phyloP scores from a whole-genome alignment of 2,888 invertebrate genomes.

The Coleophora flavipennella region DNA sequence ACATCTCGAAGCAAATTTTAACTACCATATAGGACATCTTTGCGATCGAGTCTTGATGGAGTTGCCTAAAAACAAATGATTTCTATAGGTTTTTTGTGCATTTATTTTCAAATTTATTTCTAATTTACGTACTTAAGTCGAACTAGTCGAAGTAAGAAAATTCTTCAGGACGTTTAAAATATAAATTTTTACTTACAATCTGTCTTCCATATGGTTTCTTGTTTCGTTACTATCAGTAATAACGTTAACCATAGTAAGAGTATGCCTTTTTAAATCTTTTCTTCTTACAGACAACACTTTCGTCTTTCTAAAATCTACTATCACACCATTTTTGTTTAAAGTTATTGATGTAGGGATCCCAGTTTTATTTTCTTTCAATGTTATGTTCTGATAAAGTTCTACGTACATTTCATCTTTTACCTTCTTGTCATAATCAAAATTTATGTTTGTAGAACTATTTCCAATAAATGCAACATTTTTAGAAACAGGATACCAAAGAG shows the following conservation, averaged over 20 bases:
- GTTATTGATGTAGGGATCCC: neutral
- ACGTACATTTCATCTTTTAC: neutral
- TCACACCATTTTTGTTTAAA: conserved; percentile 26
- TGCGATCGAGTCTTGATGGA: conserved; percentile 57
- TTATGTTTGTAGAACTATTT: neutral
- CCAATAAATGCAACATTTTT: neutral
- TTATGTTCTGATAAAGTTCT: neutral
- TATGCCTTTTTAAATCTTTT: conserved; percentile 33
- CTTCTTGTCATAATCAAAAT: neutral
- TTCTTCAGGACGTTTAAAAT: too few species aligned
- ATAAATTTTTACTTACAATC: conserved; percentile 42
- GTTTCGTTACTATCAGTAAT: conserved; percentile 57
- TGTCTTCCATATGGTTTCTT: conserved; percentile 44
- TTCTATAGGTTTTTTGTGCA: too few species aligned
- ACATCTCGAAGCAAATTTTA: conserved; percentile 55
- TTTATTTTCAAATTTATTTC: too few species aligned
- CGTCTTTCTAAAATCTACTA: conserved; percentile 37
- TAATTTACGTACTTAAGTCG: too few species aligned
- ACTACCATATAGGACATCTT: conserved; percentile 57
- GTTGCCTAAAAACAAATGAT: conserved; percentile 25
- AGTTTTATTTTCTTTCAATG: neutral
- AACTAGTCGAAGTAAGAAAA: too few species aligned
- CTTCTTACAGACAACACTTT: conserved; percentile 38
- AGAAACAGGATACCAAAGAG: conserved; percentile 28
- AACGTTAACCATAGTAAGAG: conserved; percentile 47